Evolutionary conservation across 2,113 vertebrate genomes (phyloP), one percentile per base, ranked within the genome.

Genomic region (Pteruthius melanotis): DNA sequence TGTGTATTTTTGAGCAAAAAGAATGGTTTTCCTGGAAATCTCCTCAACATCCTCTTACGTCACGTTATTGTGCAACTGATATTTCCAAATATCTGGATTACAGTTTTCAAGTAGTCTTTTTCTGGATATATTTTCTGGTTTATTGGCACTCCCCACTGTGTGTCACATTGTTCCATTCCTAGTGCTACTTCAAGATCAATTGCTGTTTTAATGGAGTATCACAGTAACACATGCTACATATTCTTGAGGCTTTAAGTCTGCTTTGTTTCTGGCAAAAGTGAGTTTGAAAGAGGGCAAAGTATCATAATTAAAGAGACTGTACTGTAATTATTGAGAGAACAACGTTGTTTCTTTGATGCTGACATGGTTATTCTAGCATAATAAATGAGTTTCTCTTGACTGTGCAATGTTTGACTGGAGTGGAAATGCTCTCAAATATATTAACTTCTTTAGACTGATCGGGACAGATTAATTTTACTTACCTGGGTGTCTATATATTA

Each of bases 391-490:
- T 6, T 39, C 3, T 11, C 53, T 72, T 80, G 40, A 22, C 31
- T 61, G 23, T 56, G 45, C 11, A 60, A 14, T 60, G 18, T 60
- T 50, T 60, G 30, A 63, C 39, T 79, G 30, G 12, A 64, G 68
- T 60, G 30, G 59, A 72, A 83, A 35, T 47, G 9, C 18, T 64
- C 49, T 68, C 26, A 64, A 21, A 69, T 72, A 69, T 57, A 28
- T 83, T n/a, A 64, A 37, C 44, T 63, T 71, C 8, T 21, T 71
- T 42, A 50, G 28, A 40, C 16, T 0, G 0, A 14, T 40, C 0
- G 0, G 20, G 13, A 6, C 15, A 42, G 35, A 64, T 72, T 59
- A 18, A 63, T 83, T 76, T 56, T 20, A 33, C 40, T 47, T 83
- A 7, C 42, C 31, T 50, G 49, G 21, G 6, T 86, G 52, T 66